Evolutionary conservation across 2,113 vertebrate genomes (phyloP), one percentile per base, ranked within the genome.

Genomic region (Hystrix cristata): DNA sequence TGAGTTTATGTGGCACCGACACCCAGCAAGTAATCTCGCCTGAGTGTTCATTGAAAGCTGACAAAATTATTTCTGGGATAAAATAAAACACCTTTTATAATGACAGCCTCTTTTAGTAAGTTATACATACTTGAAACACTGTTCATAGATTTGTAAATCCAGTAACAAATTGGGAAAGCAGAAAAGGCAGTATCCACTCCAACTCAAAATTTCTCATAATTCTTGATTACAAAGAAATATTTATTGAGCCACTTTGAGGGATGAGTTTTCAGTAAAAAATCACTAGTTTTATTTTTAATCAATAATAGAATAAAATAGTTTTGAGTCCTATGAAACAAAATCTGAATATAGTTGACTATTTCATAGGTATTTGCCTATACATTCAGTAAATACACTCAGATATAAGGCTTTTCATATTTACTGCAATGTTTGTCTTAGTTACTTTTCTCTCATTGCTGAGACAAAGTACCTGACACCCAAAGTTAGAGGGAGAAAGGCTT

Each of bases 241-340:
- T 98, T 87, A 94, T 69, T 78, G 53, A 97, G 6, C 7, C 15
- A 74, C 5, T 96, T 84, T 96, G 46, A 96, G 86, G 92, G 29
- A 94, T 93, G 3, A 74, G 48, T 89, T 98, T 97, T 95, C 59
- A 92, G 55, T 92, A 95, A 92, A 96, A 96, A 96, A n/a, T 38
- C 27, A 9, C 23, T 95, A 38, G 51, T 96, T 97, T 95, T 59
- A 84, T 96, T 94, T 97, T 88, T 95, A 90, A 82, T 87, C 82
- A 65, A 57, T 92, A 96, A 91, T 31, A 79, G 0, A 12, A 94
- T 90, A 95, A 96, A 97, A 25, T 94, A 34, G 21, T 87, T 1
- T 29, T 43, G 13, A 87, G 27, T 69, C 51, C 83, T 97, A 89
- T 55, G 23, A 95, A 95, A 25, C 25, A 97, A 97, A 74, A 80